Percentiles rank a stretch among this genome's conserved stretches.
These are phyloP conservation scores for Lophotriccus pileatus DNA, from an alignment of 2,797 vertebrate genomes.

Conservation along the genomic window DNA sequence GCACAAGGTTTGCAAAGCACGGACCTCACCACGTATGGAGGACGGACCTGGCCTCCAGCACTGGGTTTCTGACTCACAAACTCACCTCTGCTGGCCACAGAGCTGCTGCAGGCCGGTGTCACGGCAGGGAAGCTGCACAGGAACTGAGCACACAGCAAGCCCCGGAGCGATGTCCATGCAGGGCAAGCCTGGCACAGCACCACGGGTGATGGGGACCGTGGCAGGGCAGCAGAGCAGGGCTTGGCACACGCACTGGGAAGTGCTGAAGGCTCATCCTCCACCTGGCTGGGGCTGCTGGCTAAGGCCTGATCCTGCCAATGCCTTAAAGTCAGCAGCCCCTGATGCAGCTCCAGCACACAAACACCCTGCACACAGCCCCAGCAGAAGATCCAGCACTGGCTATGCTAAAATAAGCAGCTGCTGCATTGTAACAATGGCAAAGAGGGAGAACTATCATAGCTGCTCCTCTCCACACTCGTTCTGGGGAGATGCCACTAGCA, in stretches of 20 bases:
- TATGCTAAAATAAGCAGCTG: background rate
- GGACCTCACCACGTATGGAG: fast-evolving
- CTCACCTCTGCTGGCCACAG: background rate
- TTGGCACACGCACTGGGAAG: background rate
- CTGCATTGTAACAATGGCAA: background rate
- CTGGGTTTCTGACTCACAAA: background rate
- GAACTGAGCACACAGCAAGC: background rate
- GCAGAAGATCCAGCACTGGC: background rate
- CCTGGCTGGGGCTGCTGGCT: background rate
- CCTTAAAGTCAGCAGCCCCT: background rate
- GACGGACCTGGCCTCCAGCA: fast-evolving
- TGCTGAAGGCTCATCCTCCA: background rate
- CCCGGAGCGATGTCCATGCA: fast-evolving
- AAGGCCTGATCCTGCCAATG: background rate
- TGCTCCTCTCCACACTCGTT: fast-evolving
- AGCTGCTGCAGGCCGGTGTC: background rate
- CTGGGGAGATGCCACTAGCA: background rate
- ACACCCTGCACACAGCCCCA: fast-evolving
- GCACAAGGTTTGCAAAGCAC: background rate
- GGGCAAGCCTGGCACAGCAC: background rate
- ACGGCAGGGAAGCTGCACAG: background rate
- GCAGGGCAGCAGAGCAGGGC: background rate
- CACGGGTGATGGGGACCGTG: fast-evolving
- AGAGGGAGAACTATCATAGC: background rate
- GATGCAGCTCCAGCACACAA: fast-evolving